A percentile compares a stretch with the other conserved stretches of the same genome.
Conservation (phyloP, 2,113 vertebrate species). For the Pelecanus crispus region DNA sequence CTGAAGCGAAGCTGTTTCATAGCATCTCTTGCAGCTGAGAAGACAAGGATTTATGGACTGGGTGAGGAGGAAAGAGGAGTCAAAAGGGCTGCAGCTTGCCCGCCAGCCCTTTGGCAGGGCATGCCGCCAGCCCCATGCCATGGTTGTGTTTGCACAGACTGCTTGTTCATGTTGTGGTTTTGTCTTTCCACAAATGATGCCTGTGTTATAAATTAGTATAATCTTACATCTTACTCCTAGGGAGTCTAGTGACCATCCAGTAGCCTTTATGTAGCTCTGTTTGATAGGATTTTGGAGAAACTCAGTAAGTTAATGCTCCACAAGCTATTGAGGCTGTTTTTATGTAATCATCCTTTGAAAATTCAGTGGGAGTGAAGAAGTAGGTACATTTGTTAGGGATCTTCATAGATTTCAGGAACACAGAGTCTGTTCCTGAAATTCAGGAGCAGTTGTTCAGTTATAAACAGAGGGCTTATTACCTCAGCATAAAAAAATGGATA, state of each 20-base stretch:
- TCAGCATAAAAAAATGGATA: not conserved
- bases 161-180: not conserved
- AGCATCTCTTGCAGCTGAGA: not conserved
- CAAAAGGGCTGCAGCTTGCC: not conserved
- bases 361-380: not conserved
- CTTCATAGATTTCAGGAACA: not conserved
- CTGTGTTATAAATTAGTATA: not conserved
- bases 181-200: not conserved
- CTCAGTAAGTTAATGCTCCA: not conserved
- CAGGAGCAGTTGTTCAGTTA: not conserved
- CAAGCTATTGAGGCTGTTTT: not conserved
- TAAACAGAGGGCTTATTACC: not conserved
- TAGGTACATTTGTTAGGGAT: not conserved
- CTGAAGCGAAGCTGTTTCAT: not conserved
- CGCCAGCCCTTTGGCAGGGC: not conserved
- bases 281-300: not conserved
- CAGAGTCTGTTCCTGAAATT: not conserved
- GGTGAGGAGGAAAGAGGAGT: not conserved
- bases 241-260: not conserved
- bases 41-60: not conserved
- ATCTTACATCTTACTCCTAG: not conserved
- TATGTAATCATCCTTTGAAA: not conserved
- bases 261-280: not conserved
- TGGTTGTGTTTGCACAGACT: not conserved
- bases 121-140: fast-evolving